Evolutionary conservation across 2,113 vertebrate genomes (phyloP).

Genomic region (Boleophthalmus pectinirostris): DNA sequence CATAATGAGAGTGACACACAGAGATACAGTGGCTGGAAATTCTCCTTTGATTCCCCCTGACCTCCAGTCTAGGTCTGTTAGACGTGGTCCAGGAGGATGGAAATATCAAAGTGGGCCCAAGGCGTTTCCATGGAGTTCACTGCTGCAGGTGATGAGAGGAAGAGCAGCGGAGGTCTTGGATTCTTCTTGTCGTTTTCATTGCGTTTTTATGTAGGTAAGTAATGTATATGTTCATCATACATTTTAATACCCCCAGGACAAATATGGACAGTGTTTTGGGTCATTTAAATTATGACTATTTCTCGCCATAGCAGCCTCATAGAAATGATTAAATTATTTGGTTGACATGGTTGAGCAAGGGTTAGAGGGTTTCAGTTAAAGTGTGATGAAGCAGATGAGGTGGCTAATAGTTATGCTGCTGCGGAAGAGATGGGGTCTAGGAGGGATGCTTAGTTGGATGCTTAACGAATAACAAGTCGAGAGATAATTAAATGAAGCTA

Average conservation of each 20-base stretch:
- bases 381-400: no score
- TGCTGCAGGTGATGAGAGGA: constrained; percentile 73
- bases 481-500: no score
- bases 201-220: constrained; percentile 1
- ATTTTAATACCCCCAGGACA: background rate
- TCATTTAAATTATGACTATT: background rate
- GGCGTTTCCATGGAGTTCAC: constrained; percentile 75
- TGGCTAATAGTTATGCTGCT: no score
- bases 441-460: no score
- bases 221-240: background rate
- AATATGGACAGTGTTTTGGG: background rate
- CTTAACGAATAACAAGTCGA: no score
- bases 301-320: background rate
- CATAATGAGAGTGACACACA: constrained; percentile 53
- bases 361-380: background rate
- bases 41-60: constrained; percentile 69
- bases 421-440: no score
- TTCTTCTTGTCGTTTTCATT: constrained; percentile 43
- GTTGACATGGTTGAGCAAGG: background rate
- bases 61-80: constrained; percentile 78
- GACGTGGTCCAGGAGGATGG: constrained; percentile 74
- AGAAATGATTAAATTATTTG: no score
- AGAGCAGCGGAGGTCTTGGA: constrained; percentile 58
- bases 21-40: constrained; percentile 15
- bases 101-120: constrained; percentile 83